Percentiles rank a stretch among this genome's conserved stretches.
Conservation (phyloP, 2,797 vertebrate genomes). For the Rhinogobio ventralis region DNA sequence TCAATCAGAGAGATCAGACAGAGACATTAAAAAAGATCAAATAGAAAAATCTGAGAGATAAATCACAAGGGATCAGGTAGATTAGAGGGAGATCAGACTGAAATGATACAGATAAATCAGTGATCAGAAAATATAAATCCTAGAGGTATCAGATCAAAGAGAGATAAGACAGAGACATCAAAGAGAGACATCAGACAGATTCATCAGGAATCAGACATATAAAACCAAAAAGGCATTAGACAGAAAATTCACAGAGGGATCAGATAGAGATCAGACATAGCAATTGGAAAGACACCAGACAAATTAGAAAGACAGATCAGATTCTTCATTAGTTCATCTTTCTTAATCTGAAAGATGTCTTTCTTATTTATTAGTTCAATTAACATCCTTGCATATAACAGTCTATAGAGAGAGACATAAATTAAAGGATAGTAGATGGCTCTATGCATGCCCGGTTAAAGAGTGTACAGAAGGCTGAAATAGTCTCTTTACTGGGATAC, state of each 20-base stretch:
- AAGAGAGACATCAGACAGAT: neutral
- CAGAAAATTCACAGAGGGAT: neutral
- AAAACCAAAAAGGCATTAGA: neutral
- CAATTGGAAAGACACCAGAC: neutral
- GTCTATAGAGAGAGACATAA: neutral
- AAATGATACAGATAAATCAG: neutral
- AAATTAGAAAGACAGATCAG: neutral
- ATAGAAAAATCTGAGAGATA: neutral
- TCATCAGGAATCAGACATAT: neutral
- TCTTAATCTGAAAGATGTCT: neutral
- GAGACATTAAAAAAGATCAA: neutral
- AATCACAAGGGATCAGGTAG: neutral
- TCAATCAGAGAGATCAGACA: too few relatives aligned
- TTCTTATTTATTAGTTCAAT: neutral
- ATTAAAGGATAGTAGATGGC: neutral
- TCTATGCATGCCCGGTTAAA: slow-evolving; percentile 1
- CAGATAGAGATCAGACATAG: neutral
- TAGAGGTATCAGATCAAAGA: neutral
- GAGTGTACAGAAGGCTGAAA: slow-evolving; percentile 74
- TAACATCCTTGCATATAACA: neutral
- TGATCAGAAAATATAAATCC: neutral
- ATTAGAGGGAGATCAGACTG: neutral
- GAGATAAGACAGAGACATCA: neutral
- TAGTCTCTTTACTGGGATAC: slow-evolving; percentile 79
- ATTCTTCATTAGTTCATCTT: neutral